These are phyloP conservation scores for Gnathochromis pfefferi DNA, from an alignment of 2,113 vertebrate genomes.

Conservation along the genomic window DNA sequence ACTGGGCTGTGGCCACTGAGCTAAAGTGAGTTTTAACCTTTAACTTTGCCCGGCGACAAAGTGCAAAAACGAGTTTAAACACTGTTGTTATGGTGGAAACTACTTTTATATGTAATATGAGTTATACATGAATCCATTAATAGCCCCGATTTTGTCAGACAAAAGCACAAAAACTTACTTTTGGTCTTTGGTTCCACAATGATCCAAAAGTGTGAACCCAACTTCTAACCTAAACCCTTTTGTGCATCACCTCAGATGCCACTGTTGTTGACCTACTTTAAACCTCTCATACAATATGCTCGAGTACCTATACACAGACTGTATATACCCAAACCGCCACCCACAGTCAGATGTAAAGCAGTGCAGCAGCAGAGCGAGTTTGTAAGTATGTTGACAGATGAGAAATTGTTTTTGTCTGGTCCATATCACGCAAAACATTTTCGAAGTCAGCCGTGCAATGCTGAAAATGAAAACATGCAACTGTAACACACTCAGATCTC, in stretches of 20 bases:
- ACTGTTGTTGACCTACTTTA: neutral
- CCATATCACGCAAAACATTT: slow-evolving; percentile 33
- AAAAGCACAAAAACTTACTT: neutral
- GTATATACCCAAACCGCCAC: neutral
- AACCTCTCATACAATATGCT: neutral
- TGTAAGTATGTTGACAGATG: slow-evolving; percentile 19
- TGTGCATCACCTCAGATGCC: neutral
- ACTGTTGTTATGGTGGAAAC: neutral
- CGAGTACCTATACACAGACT: neutral
- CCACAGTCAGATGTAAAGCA: neutral
- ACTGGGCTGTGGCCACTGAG: neutral
- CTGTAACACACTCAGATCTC: slow-evolving; percentile 8
- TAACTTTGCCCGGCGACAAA: neutral
- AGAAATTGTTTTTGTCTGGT: slow-evolving; percentile 55
- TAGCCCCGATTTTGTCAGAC: neutral
- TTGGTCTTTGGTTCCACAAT: neutral
- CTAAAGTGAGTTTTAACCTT: neutral
- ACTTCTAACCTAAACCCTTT: neutral
- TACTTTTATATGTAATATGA: neutral
- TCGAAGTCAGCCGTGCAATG: slow-evolving; percentile 16
- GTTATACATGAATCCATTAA: neutral
- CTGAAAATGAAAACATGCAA: slow-evolving; percentile 30
- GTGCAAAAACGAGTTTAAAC: neutral
- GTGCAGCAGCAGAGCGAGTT: neutral
- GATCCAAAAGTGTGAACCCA: neutral